Base-by-base conservation (phyloP, 2,888 invertebrate species). In the Andrena trimmerana region DNA sequence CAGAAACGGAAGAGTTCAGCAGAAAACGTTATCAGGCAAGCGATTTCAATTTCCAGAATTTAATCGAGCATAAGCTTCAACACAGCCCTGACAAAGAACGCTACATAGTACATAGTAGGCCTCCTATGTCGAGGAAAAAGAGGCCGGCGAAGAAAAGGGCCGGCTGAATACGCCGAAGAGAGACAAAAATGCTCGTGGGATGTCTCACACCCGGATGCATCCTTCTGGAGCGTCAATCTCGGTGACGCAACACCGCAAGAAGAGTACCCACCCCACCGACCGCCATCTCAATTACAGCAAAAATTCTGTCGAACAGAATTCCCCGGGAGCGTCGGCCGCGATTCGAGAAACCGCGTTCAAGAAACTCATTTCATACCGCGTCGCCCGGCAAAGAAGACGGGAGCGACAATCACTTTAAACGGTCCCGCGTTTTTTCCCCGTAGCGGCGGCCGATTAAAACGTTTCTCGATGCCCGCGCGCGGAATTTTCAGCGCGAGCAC, bases 401-500 rank as follows among this genome's bases (percentile, higher is more conserved):
- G n/a, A 50, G 60, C 73, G 65, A 74, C 81, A 80, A 81, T 81
- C 81, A 66, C 63, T 80, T 80, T 81, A 80, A 81, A 80, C 74
- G 80, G 63, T 81, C 73, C 81, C 70, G 69, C 70, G 74, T 80
- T 81, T 74, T 65, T 66, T 70, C 81, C 57, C 27, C 16, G 24
- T 31, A 52, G 65, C 59, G 50, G 52, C 52, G 69, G 69, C 74
- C 81, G 81, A 69, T 81, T 68, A 81, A 81, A 81, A 80, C 74
- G 81, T 81, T 81, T 79, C 81, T 33, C 73, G 69, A 81, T 81
- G 74, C 33, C 33, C n/a, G 60, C 57, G 81, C 68, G 42, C 73
- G 65, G 80, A 78, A 81, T 81, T 82, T 86, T 83, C 74, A 65
- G 60, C 57, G 70, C 81, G 74, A 84, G 84, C 73, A 70, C 78